Conservation (phyloP, 2,888 invertebrate genomes). For the Melieria omissa region DNA sequence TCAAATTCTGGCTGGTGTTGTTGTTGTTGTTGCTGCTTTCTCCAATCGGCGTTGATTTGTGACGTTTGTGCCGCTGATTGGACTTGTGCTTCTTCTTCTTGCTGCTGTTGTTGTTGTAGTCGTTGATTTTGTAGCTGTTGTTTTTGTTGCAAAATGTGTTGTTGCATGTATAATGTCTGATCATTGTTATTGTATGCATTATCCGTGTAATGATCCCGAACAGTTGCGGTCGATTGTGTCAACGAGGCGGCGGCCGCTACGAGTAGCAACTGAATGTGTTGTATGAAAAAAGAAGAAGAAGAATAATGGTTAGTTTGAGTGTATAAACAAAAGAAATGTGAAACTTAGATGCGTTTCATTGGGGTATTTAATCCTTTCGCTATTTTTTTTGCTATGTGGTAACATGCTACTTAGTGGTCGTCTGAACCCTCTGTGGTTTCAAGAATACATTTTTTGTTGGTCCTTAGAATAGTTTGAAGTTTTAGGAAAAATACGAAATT, state of each 20-base stretch:
- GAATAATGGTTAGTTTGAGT: background rate
- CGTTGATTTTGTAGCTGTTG: constrained; percentile 17
- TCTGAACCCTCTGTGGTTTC: too few relatives aligned
- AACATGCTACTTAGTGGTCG: too few relatives aligned
- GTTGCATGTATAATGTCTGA: background rate
- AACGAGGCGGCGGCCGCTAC: background rate
- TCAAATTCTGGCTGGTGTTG: constrained; percentile 12
- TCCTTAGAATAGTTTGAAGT: too few relatives aligned
- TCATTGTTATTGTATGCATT: background rate
- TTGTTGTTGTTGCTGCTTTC: background rate
- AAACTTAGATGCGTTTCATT: too few relatives aligned
- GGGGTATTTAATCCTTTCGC: too few relatives aligned
- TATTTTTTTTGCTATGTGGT: too few relatives aligned
- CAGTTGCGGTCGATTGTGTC: background rate
- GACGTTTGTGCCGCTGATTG: background rate
- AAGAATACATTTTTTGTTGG: too few relatives aligned
- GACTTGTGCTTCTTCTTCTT: background rate
- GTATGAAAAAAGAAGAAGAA: constrained; percentile 4
- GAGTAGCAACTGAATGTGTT: constrained; percentile 22
- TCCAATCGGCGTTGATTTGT: background rate
- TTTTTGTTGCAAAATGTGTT: background rate
- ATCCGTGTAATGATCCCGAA: background rate
- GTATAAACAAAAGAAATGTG: too few relatives aligned
- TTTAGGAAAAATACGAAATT: too few relatives aligned
- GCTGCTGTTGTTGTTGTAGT: constrained; percentile 21